phyloP scores from a whole-genome alignment of 1,140 invertebrate species.

The Drosophila santomea region DNA sequence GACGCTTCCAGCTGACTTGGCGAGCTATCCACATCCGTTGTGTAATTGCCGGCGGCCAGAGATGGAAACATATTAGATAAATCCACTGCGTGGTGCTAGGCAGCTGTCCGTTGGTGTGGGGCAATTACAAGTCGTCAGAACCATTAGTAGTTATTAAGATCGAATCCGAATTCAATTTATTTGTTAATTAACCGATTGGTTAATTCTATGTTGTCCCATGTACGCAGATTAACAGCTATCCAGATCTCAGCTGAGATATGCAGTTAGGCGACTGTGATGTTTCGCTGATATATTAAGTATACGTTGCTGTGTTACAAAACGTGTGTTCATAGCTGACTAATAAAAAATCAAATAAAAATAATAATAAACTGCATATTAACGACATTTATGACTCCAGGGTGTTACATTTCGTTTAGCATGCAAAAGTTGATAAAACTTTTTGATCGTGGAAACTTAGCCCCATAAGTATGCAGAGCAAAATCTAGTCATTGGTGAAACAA shows the following conservation, averaged over 20 bases:
- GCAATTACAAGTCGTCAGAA: conserved; percentile 43
- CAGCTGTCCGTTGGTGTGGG: conserved; percentile 12
- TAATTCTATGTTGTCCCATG: conserved; percentile 33
- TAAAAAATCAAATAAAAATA: conserved; percentile 9
- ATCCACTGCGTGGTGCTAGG: conserved; percentile 16
- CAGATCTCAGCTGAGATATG: conserved; percentile 15
- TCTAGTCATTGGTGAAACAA: too few species aligned
- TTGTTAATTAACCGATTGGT: conserved; percentile 55
- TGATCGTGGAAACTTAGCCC: neutral
- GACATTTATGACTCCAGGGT: neutral
- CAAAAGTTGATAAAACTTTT: conserved; percentile 2
- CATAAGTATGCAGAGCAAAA: conserved; percentile 18
- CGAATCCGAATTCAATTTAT: conserved; percentile 63
- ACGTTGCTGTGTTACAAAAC: conserved; percentile 19
- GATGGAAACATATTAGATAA: neutral
- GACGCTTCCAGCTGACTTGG: conserved; percentile 54
- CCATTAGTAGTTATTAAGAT: conserved; percentile 69
- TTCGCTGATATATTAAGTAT: conserved; percentile 49
- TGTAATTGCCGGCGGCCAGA: conserved; percentile 36
- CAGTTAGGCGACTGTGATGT: conserved; percentile 9
- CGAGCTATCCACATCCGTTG: conserved; percentile 30
- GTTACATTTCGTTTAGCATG: neutral
- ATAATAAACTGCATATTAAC: neutral
- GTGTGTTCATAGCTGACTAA: conserved; percentile 4
- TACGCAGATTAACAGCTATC: conserved; percentile 40